These are phyloP conservation scores for Spinus olivaceus DNA, from an alignment of 2,797 vertebrate species.

Conservation along the genomic window DNA sequence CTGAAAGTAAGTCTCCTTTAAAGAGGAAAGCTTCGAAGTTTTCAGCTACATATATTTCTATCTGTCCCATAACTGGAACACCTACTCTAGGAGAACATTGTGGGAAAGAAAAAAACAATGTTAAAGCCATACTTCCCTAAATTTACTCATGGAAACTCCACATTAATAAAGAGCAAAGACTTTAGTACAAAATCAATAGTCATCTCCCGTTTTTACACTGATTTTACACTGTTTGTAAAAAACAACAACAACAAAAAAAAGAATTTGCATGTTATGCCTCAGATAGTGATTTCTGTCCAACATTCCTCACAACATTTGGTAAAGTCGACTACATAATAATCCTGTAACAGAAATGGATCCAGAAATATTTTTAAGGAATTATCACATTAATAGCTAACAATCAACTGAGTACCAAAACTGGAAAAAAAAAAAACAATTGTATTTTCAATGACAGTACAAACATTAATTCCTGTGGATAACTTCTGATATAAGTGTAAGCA, in stretches of 20 bases:
- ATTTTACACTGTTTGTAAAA: not conserved
- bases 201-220: not conserved
- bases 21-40: not conserved
- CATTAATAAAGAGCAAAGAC: not conserved
- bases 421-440: not conserved
- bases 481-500: not conserved
- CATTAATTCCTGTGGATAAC: not conserved
- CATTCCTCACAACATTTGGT: not conserved
- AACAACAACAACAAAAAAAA: not conserved
- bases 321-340: not conserved
- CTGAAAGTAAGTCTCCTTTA: not conserved
- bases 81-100: rapidly evolving
- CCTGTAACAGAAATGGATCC: not conserved
- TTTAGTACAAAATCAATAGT: not conserved
- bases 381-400: not conserved
- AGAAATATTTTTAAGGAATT: not conserved
- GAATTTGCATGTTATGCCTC: not conserved
- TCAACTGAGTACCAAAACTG: not conserved
- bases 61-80: not conserved
- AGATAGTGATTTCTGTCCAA: not conserved
- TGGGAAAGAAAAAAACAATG: not conserved
- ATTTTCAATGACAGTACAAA: not conserved
- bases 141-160: not conserved
- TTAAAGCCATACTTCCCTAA: not conserved
- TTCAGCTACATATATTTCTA: not conserved